These are phyloP conservation scores for Cerastis leucographa DNA, from an alignment of 2,888 invertebrate species.

Conservation along the genomic window DNA sequence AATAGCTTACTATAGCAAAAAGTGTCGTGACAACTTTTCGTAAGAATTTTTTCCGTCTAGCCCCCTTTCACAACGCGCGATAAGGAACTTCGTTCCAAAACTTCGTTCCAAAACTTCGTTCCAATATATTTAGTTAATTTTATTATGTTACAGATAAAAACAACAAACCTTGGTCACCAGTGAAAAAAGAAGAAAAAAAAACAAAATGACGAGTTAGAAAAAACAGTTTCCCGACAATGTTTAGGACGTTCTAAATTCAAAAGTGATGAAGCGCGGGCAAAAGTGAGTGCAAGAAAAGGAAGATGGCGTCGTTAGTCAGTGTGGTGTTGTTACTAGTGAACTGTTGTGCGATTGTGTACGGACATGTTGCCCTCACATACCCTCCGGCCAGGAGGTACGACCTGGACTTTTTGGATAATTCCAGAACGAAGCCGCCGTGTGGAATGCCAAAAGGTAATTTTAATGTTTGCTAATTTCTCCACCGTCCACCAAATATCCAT, in stretches of 20 bases:
- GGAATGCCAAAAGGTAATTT: conserved; percentile 98
- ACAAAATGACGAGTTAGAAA: conserved; percentile 43
- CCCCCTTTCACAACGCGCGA: no score
- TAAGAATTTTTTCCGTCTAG: no score
- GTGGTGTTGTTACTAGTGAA: conserved; percentile 77
- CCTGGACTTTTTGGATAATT: conserved; percentile 97
- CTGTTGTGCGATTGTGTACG: conserved; percentile 76
- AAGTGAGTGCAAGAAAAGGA: conserved; percentile 58
- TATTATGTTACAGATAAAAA: conserved; percentile 62
- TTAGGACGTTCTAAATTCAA: conserved; percentile 66
- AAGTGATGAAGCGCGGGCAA: conserved; percentile 61
- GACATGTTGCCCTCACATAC: conserved; percentile 96
- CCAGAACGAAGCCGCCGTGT: conserved; percentile 97
- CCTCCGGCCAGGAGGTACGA: conserved; percentile 97
- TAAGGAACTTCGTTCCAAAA: no score
- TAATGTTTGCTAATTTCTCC: background rate
- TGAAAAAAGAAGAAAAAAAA: conserved; percentile 28
- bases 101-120: no score
- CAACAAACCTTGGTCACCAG: conserved; percentile 7
- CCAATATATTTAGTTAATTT: no score
- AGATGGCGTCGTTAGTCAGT: conserved; percentile 76
- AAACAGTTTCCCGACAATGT: conserved; percentile 55
- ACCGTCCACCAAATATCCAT: no score
- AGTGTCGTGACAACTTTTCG: no score
- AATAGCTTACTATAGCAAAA: no score